Conservation (phyloP, 2,888 invertebrate genomes). For the Andricus curvator region DNA sequence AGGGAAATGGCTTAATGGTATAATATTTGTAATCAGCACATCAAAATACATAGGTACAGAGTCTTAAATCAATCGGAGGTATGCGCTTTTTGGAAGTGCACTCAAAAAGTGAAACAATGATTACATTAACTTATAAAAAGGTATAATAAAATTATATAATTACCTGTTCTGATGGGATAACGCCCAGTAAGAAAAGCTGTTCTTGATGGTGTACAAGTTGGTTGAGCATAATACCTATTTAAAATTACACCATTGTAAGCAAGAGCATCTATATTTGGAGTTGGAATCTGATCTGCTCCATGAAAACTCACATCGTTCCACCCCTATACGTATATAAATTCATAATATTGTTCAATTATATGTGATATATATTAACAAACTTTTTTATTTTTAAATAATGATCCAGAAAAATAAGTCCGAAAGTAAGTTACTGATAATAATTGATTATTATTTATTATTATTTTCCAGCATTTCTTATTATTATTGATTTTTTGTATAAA, state of each 20-base stretch:
- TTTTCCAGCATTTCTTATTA: neutral
- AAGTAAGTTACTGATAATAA: too few species aligned
- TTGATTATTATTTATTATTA: too few species aligned
- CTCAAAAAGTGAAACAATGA: too few species aligned
- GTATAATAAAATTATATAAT: slow-evolving; percentile 12
- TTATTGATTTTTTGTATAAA: neutral
- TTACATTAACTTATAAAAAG: neutral
- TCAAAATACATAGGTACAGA: too few species aligned
- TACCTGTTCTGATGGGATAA: slow-evolving; percentile 87
- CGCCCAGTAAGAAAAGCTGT: slow-evolving; percentile 90
- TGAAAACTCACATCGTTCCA: slow-evolving; percentile 96
- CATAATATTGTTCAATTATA: neutral
- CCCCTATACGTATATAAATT: slow-evolving; percentile 80
- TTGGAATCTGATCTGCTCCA: slow-evolving; percentile 90
- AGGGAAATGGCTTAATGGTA: too few species aligned
- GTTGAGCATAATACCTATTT: slow-evolving; percentile 90
- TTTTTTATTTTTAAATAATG: neutral
- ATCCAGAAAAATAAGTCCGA: neutral
- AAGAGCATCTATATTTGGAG: slow-evolving; percentile 93
- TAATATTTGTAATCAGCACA: too few species aligned
- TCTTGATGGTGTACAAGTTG: slow-evolving; percentile 91
- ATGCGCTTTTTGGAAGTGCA: too few species aligned
- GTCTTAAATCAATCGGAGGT: too few species aligned
- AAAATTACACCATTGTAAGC: slow-evolving; percentile 91
- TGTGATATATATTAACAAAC: neutral